Conservation (phyloP, 2,797 vertebrate genomes). For the Microhierax caerulescens region DNA sequence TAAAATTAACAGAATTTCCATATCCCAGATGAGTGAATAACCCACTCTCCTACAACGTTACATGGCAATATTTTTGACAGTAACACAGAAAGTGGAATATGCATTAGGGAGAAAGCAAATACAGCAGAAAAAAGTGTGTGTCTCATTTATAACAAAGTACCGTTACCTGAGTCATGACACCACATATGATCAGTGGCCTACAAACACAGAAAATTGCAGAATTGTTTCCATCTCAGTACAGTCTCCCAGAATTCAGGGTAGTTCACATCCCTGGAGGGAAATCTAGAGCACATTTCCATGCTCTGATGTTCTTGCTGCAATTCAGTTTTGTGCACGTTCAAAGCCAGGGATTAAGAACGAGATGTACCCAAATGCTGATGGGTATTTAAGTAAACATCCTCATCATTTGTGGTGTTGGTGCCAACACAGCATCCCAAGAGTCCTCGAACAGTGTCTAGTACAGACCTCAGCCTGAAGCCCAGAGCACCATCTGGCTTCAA, state of each 20-base stretch:
- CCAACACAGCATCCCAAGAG: not conserved
- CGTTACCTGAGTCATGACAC: not conserved
- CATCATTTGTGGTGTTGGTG: not conserved
- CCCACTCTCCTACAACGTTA: not conserved
- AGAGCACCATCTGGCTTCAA: not conserved
- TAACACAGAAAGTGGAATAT: not conserved
- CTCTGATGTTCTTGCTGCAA: not conserved
- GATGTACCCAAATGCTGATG: not conserved
- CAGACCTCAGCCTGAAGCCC: not conserved
- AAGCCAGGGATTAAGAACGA: not conserved
- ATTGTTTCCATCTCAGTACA: not conserved
- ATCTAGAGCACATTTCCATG: not conserved
- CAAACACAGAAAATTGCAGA: not conserved
- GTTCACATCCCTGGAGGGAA: not conserved
- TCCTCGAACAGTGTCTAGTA: not conserved
- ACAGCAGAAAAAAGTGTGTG: not conserved
- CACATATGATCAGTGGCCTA: not conserved
- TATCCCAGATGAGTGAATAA: not conserved
- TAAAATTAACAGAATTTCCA: slow-evolving; percentile 18
- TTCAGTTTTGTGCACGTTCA: not conserved
- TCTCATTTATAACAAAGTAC: not conserved
- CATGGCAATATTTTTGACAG: not conserved
- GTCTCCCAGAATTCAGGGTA: not conserved
- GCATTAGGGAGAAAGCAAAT: not conserved
- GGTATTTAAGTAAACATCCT: not conserved